A percentile compares a stretch with the other conserved stretches of the same genome.
Evolutionary conservation across 2,113 vertebrate genomes (phyloP).

Genomic region (Aspiorhynchus laticeps): DNA sequence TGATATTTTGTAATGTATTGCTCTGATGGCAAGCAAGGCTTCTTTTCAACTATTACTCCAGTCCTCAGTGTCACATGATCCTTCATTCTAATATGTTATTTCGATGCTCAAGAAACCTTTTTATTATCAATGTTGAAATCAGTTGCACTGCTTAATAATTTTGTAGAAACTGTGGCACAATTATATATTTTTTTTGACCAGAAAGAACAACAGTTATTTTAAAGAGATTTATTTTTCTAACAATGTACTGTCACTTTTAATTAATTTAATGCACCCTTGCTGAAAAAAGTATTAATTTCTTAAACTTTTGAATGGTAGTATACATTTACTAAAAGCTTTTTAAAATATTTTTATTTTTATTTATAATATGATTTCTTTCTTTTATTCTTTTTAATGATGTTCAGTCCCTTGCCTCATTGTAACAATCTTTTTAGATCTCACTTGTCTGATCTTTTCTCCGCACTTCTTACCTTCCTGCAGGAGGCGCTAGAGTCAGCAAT

Average conservation of each 20-base stretch:
- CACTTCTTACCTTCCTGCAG: slow-evolving; percentile 63
- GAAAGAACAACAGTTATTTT: neutral
- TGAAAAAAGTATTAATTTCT: neutral
- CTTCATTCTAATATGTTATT: neutral
- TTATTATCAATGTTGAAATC: too few species aligned
- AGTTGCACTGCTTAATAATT: too few species aligned
- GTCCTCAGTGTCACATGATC: neutral
- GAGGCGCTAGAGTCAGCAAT: slow-evolving; percentile 91
- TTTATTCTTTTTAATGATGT: too few species aligned
- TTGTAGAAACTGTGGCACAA: too few species aligned
- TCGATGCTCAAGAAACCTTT: neutral
- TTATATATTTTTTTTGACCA: neutral
- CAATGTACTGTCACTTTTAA: neutral
- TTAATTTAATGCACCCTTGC: neutral
- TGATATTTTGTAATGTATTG: too few species aligned
- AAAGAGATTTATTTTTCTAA: neutral
- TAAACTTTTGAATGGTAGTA: too few species aligned
- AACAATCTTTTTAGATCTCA: neutral
- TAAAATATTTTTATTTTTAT: too few species aligned
- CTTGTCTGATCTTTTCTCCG: neutral
- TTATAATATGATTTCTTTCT: too few species aligned
- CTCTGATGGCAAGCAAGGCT: too few species aligned
- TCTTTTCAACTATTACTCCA: too few species aligned
- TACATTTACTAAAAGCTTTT: too few species aligned
- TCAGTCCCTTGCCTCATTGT: neutral